These are phyloP conservation scores for Drosophila sp. DNA, from an alignment of 1,140 invertebrate species.

Conservation along the genomic window DNA sequence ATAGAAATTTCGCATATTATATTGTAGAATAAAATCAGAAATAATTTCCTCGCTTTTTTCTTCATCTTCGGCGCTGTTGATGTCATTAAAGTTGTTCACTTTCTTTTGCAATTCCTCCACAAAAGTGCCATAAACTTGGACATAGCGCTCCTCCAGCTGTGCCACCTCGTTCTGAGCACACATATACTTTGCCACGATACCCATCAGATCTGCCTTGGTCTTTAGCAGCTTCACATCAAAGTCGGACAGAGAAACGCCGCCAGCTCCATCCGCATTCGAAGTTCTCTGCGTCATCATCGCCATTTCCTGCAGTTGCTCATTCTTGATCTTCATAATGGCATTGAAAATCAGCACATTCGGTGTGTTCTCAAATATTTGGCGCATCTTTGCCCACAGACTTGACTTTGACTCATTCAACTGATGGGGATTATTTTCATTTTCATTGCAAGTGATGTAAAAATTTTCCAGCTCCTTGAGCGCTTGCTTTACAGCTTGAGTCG, in stretches of 20 bases:
- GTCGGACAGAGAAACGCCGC: constrained; percentile 6
- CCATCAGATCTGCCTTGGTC: constrained; percentile 67
- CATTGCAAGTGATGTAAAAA: constrained; percentile 63
- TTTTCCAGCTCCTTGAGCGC: constrained; percentile 67
- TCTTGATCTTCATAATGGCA: constrained; percentile 70
- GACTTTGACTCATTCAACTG: constrained; percentile 56
- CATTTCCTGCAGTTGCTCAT: constrained; percentile 71
- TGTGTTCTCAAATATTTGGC: constrained; percentile 63
- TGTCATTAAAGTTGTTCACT: constrained; percentile 66
- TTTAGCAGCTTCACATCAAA: constrained; percentile 73
- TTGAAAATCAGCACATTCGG: constrained; percentile 73
- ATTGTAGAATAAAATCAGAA: constrained; percentile 72
- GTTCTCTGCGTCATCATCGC: constrained; percentile 49
- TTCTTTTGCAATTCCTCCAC: constrained; percentile 67
- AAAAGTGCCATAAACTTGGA: constrained; percentile 57
- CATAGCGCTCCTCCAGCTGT: constrained; percentile 60
- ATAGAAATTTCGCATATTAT: constrained; percentile 68
- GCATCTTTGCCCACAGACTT: constrained; percentile 69
- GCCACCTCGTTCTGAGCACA: constrained; percentile 54
- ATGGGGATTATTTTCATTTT: constrained; percentile 31
- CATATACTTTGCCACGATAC: constrained; percentile 61
- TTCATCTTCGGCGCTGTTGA: constrained; percentile 36
- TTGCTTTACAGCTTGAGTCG: constrained; percentile 60
- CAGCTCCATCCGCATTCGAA: neutral
- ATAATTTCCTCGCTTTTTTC: constrained; percentile 67